Evolutionary conservation across 2,797 vertebrate species (phyloP).

Genomic region (Rousettus madagascariensis): DNA sequence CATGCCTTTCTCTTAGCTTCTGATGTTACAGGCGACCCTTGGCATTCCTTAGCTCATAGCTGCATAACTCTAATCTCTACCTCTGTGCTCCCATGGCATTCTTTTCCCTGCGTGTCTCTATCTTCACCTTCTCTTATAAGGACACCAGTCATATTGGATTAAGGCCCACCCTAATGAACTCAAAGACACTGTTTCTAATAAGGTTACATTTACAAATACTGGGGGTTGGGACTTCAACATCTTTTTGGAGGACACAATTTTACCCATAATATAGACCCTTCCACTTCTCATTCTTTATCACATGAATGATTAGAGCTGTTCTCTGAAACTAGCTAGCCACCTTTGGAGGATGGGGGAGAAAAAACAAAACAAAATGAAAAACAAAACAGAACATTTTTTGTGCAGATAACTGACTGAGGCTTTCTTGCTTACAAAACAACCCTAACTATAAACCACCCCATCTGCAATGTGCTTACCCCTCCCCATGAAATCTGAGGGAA

Average conservation of each 20-base stretch:
- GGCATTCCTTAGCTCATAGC: neutral
- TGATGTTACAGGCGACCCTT: neutral
- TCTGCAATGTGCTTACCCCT: neutral
- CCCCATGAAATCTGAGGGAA: neutral
- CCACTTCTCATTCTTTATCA: neutral
- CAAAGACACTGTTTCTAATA: neutral
- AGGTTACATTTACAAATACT: neutral
- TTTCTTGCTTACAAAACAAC: neutral
- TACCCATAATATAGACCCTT: neutral
- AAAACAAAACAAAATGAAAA: too few relatives aligned
- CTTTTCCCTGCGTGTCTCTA: neutral
- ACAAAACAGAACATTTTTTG: neutral
- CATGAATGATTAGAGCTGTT: neutral
- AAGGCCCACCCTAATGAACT: neutral
- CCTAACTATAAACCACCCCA: neutral
- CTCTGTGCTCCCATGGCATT: neutral
- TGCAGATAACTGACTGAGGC: neutral
- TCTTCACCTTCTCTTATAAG: neutral
- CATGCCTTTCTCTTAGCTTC: neutral
- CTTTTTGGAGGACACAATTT: neutral
- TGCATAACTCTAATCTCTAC: neutral
- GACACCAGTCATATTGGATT: neutral
- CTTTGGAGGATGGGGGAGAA: too few relatives aligned
- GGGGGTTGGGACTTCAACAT: neutral
- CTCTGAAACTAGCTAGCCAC: neutral